A percentile compares a stretch with the other conserved stretches of the same genome.
Evolutionary conservation across 2,797 vertebrate species (phyloP).

Genomic region (Hydrolagus colliei): DNA sequence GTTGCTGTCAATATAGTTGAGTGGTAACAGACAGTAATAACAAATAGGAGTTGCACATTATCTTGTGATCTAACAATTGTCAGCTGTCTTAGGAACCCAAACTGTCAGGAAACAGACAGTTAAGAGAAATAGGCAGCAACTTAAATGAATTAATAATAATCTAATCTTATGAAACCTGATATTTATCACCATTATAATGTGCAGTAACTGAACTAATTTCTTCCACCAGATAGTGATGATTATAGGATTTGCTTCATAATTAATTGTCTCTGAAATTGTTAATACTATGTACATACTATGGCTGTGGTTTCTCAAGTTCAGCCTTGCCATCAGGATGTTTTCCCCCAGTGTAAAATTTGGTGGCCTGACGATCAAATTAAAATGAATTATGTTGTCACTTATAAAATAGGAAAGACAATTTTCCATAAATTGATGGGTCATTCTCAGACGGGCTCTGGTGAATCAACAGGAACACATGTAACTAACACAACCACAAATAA

Average conservation of each 20-base stretch:
- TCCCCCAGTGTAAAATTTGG: not conserved
- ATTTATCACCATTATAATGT: not conserved
- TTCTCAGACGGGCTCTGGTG: too few relatives aligned
- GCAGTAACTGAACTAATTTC: not conserved
- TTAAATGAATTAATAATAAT: not conserved
- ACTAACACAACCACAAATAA: too few relatives aligned
- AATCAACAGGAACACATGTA: too few relatives aligned
- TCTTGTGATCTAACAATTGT: not conserved
- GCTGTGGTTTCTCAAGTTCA: not conserved
- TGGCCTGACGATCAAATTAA: not conserved
- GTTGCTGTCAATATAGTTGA: not conserved
- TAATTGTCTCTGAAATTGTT: not conserved
- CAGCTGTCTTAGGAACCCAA: not conserved
- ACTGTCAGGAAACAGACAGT: not conserved
- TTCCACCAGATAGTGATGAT: not conserved
- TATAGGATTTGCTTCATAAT: not conserved
- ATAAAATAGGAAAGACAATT: constrained; percentile 22
- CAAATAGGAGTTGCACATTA: not conserved
- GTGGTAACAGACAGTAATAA: not conserved
- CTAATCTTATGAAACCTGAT: not conserved
- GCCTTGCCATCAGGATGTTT: not conserved
- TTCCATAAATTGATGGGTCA: too few relatives aligned
- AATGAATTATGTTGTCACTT: constrained; percentile 35
- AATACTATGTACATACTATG: not conserved
- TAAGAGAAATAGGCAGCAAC: not conserved